Base-by-base conservation (phyloP, 2,797 vertebrate genomes). In the Cygnus olor region DNA sequence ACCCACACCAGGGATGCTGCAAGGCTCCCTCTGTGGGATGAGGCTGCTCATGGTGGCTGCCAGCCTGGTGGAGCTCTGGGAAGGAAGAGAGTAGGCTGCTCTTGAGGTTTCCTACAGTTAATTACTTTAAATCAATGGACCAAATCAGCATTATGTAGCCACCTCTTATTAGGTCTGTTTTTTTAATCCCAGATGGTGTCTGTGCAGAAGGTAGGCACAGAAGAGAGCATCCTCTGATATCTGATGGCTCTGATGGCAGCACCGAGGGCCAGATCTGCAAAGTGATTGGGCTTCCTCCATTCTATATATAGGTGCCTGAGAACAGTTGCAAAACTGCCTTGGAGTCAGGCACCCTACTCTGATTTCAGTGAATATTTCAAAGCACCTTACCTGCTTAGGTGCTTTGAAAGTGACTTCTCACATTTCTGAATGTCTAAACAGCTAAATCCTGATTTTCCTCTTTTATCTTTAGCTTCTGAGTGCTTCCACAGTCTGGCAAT, bases 341-440 rank as follows among this genome's bases (percentile, higher is more conserved):
- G 71, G 57, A 64, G 60, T 60, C 44, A 42, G 47, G 60, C 60
- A 88, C 19, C 58, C 45, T 60, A 28, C 63, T 88, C 56, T 4
- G 70, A 34, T 70, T 89, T 88, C 57, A 34, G 44, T 54, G 45
- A 74, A 70, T 51, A 72, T 83, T 80, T 80, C 24, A 51, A 77
- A 32, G 34, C 49, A 82, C 10, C 7, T 78, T 89, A 66, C 82
- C 17, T 86, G 57, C 80, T 88, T 45, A 83, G 65, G 28, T 42
- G 57, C 78, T 95, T 94, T 96, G 78, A 85, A 93, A 85, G 83
- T 93, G 65, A 61, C 68, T 74, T 82, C 90, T 93, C 56, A 88
- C 2, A 7, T 42, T 85, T 91, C 71, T 94, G 86, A 93, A 84
- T 80, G 83, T 90, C 83, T 94, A 71, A 94, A 51, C 20, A 89